Evolutionary conservation across 2,797 vertebrate genomes (phyloP).

Genomic region (Tiaroga cobitis): DNA sequence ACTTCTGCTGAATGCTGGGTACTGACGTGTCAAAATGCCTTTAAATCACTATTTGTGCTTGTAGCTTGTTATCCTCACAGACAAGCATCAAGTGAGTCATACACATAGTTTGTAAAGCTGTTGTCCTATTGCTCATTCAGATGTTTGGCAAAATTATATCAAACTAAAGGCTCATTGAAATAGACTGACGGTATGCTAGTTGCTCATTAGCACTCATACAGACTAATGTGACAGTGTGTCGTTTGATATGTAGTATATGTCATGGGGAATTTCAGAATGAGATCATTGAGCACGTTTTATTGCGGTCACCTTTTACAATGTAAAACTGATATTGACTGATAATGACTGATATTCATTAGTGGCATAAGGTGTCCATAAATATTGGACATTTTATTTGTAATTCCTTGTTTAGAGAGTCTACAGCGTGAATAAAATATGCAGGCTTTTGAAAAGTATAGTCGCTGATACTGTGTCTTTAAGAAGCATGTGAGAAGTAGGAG

Average conservation of each 20-base stretch:
- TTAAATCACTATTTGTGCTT: conserved; percentile 15
- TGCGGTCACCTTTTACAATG: neutral
- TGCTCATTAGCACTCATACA: neutral
- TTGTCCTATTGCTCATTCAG: neutral
- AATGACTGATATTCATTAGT: neutral
- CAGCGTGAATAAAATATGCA: neutral
- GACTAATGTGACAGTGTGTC: neutral
- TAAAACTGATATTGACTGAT: neutral
- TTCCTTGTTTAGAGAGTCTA: neutral
- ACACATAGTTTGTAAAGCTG: neutral
- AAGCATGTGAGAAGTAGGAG: conserved; percentile 71
- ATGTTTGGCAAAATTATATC: neutral
- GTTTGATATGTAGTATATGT: neutral
- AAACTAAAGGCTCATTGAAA: neutral
- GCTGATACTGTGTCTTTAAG: conserved; percentile 80
- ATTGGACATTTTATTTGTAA: neutral
- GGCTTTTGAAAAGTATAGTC: conserved; percentile 18
- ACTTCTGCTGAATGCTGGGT: neutral
- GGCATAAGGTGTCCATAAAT: neutral
- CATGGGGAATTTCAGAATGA: neutral
- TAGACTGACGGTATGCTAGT: neutral
- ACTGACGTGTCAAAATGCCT: conserved; percentile 23
- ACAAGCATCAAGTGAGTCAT: neutral
- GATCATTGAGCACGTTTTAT: neutral
- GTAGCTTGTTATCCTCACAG: neutral